Evolutionary conservation across 2,797 vertebrate species (phyloP).

Genomic region (Channallabes apus): DNA sequence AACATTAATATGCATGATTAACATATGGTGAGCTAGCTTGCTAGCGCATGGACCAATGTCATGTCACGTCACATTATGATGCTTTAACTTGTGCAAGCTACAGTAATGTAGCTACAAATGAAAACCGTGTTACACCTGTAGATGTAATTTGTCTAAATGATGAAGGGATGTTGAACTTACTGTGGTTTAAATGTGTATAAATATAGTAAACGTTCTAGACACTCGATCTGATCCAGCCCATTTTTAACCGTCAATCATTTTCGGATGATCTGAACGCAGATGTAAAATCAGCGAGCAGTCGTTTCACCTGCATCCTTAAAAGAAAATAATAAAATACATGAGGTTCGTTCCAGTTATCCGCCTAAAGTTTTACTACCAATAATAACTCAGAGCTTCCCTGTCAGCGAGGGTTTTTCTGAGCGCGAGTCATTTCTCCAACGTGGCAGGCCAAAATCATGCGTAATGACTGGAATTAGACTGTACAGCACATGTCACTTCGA

Average conservation of each 20-base stretch:
- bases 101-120: background rate
- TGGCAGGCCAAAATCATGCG: constrained; percentile 5
- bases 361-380: background rate
- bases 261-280: background rate
- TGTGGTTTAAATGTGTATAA: background rate
- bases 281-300: background rate
- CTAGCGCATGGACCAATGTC: background rate
- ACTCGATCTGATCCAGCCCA: background rate
- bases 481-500: constrained; percentile 16
- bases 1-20: background rate
- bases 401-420: constrained; percentile 9
- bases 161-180: background rate
- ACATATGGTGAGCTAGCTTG: background rate
- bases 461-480: constrained; percentile 15
- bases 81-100: too few relatives aligned
- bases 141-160: background rate
- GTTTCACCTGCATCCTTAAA: background rate
- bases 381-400: background rate
- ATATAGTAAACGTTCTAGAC: background rate
- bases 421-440: constrained; percentile 12
- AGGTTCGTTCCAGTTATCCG: background rate
- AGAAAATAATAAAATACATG: too few relatives aligned
- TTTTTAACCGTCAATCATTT: background rate
- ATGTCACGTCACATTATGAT: background rate
- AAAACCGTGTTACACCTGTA: too few relatives aligned